These are phyloP conservation scores for Priapulus caudatus DNA, from an alignment of 2,888 invertebrate species.

Conservation along the genomic window DNA sequence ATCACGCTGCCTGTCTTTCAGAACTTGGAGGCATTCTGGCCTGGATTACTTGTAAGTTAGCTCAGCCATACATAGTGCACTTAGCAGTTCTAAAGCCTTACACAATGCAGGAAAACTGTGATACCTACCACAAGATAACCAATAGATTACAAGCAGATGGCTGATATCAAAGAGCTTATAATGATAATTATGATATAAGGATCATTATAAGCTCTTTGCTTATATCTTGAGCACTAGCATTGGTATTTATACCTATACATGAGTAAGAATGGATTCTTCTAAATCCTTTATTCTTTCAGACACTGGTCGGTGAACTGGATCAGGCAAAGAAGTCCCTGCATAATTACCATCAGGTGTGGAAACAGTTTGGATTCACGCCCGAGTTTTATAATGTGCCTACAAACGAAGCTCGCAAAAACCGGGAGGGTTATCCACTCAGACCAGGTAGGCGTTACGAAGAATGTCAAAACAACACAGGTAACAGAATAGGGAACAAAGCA, in stretches of 20 bases:
- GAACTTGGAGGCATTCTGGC: conserved; percentile 96
- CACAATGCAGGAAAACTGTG: neutral
- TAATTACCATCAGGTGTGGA: conserved; percentile 93
- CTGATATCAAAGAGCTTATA: too few species aligned
- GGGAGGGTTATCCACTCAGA: conserved; percentile 83
- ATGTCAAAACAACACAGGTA: too few species aligned
- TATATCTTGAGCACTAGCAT: too few species aligned
- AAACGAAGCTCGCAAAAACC: conserved; percentile 54
- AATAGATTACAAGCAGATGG: neutral
- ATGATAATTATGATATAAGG: too few species aligned
- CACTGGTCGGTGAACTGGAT: conserved; percentile 62
- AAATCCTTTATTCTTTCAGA: conserved; percentile 32
- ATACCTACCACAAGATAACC: conserved; percentile 2
- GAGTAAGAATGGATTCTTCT: too few species aligned
- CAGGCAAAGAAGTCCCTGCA: conserved; percentile 83
- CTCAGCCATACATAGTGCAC: neutral
- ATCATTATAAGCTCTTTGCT: too few species aligned
- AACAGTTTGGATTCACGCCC: conserved; percentile 92
- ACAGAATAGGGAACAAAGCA: too few species aligned
- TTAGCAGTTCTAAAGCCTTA: conserved; percentile 7
- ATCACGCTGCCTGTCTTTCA: conserved; percentile 96
- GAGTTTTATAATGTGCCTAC: conserved; percentile 89
- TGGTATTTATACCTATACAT: too few species aligned
- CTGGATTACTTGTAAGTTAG: conserved; percentile 65
- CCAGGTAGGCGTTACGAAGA: conserved; percentile 47